A percentile compares a stretch with the other conserved stretches of the same genome.
These are phyloP conservation scores for Andrena cerasifolii DNA, from an alignment of 1,140 invertebrate species.

Conservation along the genomic window DNA sequence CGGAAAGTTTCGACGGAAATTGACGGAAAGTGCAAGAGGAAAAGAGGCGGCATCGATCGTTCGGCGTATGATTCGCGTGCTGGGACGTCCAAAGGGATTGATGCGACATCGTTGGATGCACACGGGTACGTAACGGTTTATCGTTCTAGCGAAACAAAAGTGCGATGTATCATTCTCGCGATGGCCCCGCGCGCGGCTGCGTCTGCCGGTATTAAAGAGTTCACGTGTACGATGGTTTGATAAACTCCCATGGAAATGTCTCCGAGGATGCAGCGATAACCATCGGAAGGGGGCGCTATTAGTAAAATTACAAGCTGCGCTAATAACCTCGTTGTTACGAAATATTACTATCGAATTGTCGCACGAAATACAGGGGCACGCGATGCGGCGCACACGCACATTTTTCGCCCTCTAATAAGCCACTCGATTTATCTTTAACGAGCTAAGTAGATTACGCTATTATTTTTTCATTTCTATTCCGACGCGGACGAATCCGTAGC, in stretches of 20 bases:
- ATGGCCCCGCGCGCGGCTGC: neutral
- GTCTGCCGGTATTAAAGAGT: neutral
- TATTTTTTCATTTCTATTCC: neutral
- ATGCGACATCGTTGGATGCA: neutral
- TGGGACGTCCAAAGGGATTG: neutral
- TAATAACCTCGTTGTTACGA: too few species aligned
- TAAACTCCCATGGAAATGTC: neutral
- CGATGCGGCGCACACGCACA: neutral
- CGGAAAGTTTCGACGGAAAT: constrained; percentile 16
- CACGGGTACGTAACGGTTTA: neutral
- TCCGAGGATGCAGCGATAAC: neutral
- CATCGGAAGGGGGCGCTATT: too few species aligned
- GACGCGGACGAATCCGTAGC: neutral
- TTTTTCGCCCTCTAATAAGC: neutral
- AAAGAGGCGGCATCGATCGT: neutral
- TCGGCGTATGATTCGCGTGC: neutral
- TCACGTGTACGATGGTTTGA: too few species aligned
- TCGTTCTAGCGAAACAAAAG: neutral
- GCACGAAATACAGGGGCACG: too few species aligned
- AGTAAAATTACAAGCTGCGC: neutral
- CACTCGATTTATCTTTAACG: neutral
- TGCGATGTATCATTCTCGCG: neutral
- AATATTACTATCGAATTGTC: too few species aligned
- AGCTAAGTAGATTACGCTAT: neutral
- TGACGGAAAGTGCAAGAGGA: neutral